phyloP scores from a whole-genome alignment of 2,113 vertebrate species.

The Romanogobio albipinnatus region DNA sequence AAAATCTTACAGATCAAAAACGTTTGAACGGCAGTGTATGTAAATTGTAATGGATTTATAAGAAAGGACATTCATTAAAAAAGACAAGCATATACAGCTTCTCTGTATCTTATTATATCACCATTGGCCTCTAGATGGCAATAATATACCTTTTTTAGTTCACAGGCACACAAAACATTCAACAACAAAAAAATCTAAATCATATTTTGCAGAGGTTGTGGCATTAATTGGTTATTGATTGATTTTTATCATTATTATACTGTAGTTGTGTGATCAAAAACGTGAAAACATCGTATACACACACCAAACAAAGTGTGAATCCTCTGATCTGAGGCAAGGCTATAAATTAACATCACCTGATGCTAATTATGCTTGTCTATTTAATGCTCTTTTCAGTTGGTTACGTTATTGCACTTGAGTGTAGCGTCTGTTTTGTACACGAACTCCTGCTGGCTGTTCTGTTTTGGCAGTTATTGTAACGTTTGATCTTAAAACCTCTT shows the following conservation, averaged over 20 bases:
- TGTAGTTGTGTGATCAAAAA: not conserved
- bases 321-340: not conserved
- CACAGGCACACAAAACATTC: not conserved
- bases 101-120: not conserved
- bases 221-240: not conserved
- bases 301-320: not conserved
- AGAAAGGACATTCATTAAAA: too few relatives aligned
- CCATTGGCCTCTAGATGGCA: constrained; percentile 9
- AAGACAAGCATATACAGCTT: not conserved
- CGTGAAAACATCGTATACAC: not conserved
- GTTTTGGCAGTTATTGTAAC: not conserved
- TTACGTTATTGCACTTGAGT: not conserved
- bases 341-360: constrained; percentile 46
- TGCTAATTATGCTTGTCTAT: not conserved
- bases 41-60: too few relatives aligned
- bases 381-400: constrained; percentile 14
- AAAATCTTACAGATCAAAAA: too few relatives aligned
- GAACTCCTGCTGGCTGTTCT: not conserved
- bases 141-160: not conserved
- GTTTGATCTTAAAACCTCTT: not conserved
- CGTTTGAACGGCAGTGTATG: too few relatives aligned
- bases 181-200: too few relatives aligned
- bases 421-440: not conserved
- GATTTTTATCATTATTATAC: not conserved
- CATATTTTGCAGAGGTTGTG: not conserved